phyloP scores from a whole-genome alignment of 2,797 vertebrate species.

The Rhinogobio ventralis region DNA sequence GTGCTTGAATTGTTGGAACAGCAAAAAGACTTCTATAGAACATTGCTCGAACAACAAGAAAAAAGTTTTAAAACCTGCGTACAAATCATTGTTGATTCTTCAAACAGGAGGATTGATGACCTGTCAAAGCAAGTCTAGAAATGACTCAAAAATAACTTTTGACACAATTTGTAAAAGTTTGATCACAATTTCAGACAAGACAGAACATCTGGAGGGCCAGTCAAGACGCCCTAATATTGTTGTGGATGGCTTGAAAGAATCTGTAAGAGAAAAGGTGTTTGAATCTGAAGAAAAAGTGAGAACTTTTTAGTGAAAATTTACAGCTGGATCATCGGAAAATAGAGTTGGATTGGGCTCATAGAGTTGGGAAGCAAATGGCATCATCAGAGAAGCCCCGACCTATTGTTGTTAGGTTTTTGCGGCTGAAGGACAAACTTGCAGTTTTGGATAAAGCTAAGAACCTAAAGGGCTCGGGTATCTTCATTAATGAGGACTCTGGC shows the following conservation, averaged over 20 bases:
- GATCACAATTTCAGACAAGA: not conserved
- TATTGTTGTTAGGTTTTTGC: not conserved
- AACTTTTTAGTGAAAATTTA: not conserved
- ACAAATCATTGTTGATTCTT: constrained; percentile 16
- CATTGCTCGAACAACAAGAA: not conserved
- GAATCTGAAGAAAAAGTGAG: constrained; percentile 7
- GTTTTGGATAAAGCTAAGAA: constrained; percentile 37
- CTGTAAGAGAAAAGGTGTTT: not conserved
- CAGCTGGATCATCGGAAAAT: not conserved
- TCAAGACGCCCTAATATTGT: not conserved
- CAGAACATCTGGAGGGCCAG: not conserved
- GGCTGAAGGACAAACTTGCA: constrained; percentile 24
- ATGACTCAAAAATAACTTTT: too few species aligned
- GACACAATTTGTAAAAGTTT: not conserved
- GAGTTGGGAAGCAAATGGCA: not conserved
- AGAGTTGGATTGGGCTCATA: not conserved
- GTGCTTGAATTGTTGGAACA: not conserved
- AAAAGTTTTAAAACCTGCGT: constrained; percentile 8
- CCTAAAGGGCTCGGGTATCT: constrained; percentile 6
- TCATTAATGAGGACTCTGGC: constrained; percentile 12
- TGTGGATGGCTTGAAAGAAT: not conserved
- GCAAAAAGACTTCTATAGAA: not conserved
- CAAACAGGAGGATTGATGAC: not conserved
- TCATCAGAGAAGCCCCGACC: not conserved
- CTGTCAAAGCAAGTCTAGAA: constrained; percentile 10